Evolutionary conservation across 2,888 invertebrate species (phyloP).

Genomic region (Lumbricus terrestris): DNA sequence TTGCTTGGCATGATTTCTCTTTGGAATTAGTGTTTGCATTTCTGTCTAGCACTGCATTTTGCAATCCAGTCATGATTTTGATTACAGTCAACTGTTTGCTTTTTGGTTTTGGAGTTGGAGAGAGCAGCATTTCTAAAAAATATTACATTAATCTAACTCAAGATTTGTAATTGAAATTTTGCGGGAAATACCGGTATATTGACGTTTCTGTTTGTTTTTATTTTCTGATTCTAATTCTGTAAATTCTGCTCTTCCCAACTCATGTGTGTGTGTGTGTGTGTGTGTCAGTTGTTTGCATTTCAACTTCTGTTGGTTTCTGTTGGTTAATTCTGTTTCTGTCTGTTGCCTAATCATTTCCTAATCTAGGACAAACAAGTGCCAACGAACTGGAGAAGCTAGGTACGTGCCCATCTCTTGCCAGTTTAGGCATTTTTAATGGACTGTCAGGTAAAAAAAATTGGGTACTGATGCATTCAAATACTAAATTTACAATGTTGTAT

Average conservation of each 20-base stretch:
- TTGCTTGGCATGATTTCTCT: background rate
- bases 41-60: too few relatives aligned
- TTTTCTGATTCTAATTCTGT: too few relatives aligned
- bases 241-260: background rate
- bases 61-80: background rate
- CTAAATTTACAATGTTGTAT: background rate
- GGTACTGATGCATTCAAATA: background rate
- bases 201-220: too few relatives aligned
- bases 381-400: constrained; percentile 10
- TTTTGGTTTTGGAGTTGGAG: background rate
- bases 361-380: background rate
- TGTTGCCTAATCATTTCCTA: constrained; percentile 6
- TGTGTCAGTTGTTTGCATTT: background rate
- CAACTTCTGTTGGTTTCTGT: constrained; percentile 10
- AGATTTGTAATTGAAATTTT: background rate
- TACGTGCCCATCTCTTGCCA: constrained; percentile 8
- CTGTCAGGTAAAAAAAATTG: background rate
- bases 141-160: background rate
- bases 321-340: background rate
- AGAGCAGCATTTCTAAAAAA: background rate
- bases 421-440: background rate
- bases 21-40: background rate
- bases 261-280: background rate
- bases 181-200: too few relatives aligned
- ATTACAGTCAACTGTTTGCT: background rate